These are phyloP conservation scores for Chlorocebus sabaeus DNA, from an alignment of 2,113 vertebrate species.

Conservation along the genomic window DNA sequence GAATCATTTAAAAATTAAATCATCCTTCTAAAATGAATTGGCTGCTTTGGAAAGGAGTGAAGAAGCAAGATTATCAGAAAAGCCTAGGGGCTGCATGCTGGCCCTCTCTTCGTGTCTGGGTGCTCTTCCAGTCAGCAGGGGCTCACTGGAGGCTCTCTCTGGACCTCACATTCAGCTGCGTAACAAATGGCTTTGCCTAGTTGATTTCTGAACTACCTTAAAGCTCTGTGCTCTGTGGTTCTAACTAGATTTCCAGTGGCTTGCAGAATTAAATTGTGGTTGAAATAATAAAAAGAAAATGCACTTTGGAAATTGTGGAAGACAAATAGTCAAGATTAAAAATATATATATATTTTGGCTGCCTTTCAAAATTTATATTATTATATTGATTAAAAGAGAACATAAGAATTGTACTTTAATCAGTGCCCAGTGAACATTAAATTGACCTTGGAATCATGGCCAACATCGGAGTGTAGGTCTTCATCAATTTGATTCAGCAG, in stretches of 20 bases:
- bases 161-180: neutral
- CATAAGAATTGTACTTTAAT: neutral
- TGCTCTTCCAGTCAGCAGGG: neutral
- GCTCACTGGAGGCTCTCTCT: accelerated
- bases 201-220: neutral
- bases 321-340: neutral
- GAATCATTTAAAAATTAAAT: neutral
- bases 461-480: neutral
- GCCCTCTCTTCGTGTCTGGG: accelerated
- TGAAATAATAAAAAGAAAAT: slow-evolving; percentile 28
- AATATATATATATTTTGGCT: neutral
- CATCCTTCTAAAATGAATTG: neutral
- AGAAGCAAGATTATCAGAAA: neutral
- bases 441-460: neutral
- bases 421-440: neutral
- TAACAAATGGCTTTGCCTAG: neutral
- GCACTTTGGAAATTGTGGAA: neutral
- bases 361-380: neutral
- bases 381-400: slow-evolving; percentile 13
- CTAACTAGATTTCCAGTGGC: neutral
- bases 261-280: neutral
- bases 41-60: neutral
- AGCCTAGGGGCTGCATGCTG: accelerated
- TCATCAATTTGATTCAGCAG: neutral
- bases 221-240: neutral